A percentile compares a stretch with the other conserved stretches of the same genome.
Conservation (phyloP, 2,113 vertebrate genomes). For the Polyodon spathula region DNA sequence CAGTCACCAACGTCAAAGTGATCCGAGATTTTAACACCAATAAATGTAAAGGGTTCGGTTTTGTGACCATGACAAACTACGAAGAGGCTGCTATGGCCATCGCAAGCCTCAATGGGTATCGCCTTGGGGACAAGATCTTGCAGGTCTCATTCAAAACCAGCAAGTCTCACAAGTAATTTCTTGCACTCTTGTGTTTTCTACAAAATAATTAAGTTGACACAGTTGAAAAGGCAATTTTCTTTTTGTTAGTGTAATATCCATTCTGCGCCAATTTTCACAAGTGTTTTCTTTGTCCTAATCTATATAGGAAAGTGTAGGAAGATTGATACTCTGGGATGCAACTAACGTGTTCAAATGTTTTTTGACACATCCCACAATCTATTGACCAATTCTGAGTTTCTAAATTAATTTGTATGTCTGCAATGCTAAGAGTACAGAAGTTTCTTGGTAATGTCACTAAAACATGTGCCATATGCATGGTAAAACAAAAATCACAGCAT, state of each 20-base stretch:
- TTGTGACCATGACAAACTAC: constrained; percentile 99
- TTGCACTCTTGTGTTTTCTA: constrained; percentile 5
- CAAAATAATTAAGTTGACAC: constrained; percentile 20
- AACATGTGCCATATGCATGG: constrained; percentile 36
- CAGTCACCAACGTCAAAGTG: constrained; percentile 97
- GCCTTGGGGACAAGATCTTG: constrained; percentile 95
- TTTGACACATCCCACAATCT: constrained; percentile 58
- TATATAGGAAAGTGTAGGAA: constrained; percentile 62
- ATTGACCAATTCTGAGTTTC: constrained; percentile 66
- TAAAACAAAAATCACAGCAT: constrained; percentile 8
- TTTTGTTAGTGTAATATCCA: constrained; percentile 71
- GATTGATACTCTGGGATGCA: constrained; percentile 71
- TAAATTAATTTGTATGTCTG: constrained; percentile 55
- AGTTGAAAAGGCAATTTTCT: constrained; percentile 36
- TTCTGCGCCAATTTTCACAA: constrained; percentile 76
- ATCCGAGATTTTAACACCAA: constrained; percentile 99
- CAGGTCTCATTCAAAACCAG: constrained; percentile 99
- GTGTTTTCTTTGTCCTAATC: constrained; percentile 74
- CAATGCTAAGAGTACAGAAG: constrained; percentile 19
- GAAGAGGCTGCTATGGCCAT: constrained; percentile 98
- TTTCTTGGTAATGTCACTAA: constrained; percentile 25
- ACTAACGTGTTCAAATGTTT: constrained; percentile 73
- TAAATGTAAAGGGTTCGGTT: constrained; percentile 99
- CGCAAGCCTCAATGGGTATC: constrained; percentile 94
- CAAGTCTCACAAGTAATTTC: constrained; percentile 92